Conservation (phyloP, 1,140 invertebrate genomes). For the Halesus radiatus region DNA sequence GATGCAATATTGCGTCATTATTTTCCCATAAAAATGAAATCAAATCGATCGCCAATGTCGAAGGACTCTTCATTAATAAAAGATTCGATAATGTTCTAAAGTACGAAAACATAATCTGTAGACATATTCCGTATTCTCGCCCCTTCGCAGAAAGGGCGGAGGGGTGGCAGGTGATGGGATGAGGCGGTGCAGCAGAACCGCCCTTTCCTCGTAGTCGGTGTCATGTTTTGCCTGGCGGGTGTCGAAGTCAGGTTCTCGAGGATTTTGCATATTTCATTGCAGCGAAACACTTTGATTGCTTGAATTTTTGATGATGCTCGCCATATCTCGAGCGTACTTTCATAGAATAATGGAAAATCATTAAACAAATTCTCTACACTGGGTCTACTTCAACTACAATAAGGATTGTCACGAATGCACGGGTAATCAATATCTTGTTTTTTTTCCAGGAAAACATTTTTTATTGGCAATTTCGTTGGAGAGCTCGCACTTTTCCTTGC, state of each 20-base stretch:
- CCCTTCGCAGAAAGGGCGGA: too few species aligned
- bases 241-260: not conserved
- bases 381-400: too few species aligned
- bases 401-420: too few species aligned
- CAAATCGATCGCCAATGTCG: too few species aligned
- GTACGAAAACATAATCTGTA: not conserved
- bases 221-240: conserved; percentile 7
- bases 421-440: too few species aligned
- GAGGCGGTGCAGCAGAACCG: not conserved
- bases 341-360: not conserved
- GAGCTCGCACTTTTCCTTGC: not conserved
- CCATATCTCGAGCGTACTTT: not conserved
- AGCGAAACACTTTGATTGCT: not conserved
- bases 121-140: too few species aligned
- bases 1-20: too few species aligned
- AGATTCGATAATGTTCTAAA: conserved; percentile 14
- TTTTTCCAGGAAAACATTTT: too few species aligned
- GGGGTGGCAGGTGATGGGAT: too few species aligned
- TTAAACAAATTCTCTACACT: too few species aligned
- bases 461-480: too few species aligned
- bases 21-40: too few species aligned
- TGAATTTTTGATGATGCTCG: not conserved
- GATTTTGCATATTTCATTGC: conserved; percentile 16
- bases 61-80: not conserved
- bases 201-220: conserved; percentile 18